Conservation (phyloP, 2,113 vertebrate species). For the Zosterops lateralis region DNA sequence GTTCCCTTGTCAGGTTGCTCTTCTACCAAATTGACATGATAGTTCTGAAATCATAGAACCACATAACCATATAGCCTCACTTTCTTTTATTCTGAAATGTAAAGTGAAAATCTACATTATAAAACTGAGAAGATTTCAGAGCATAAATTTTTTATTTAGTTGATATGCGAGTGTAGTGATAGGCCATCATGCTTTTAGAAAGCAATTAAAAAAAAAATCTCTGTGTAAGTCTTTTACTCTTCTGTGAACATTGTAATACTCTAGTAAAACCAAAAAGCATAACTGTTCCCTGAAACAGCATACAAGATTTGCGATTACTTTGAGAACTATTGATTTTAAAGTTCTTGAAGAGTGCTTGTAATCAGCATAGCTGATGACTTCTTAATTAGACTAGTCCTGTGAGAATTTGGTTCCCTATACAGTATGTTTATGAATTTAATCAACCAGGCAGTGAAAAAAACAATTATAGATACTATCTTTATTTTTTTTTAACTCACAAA, state of each 20-base stretch:
- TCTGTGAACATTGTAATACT: neutral
- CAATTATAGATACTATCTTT: conserved; percentile 17
- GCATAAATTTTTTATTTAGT: neutral
- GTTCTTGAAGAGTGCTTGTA: conserved; percentile 15
- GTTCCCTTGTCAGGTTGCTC: neutral
- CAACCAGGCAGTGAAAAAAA: conserved; percentile 2
- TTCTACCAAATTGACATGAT: neutral
- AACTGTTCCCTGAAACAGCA: neutral
- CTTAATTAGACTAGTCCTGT: conserved; percentile 39
- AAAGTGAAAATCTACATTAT: neutral
- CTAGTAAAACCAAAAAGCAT: neutral
- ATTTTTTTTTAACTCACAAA: conserved; percentile 9
- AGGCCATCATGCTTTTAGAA: neutral
- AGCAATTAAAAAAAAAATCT: neutral
- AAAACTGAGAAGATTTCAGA: neutral
- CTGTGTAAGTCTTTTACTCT: neutral
- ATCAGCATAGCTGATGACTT: conserved; percentile 42
- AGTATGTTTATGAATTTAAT: conserved; percentile 43
- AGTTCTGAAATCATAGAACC: neutral
- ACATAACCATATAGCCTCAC: neutral
- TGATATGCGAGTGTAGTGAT: neutral
- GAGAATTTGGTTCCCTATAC: conserved; percentile 22
- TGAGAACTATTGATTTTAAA: conserved; percentile 38
- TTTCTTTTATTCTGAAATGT: neutral
- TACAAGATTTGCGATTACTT: neutral